A percentile compares a stretch with the other conserved stretches of the same genome.
These are phyloP conservation scores for Onychomys torridus DNA, from an alignment of 2,797 vertebrate genomes.

Conservation along the genomic window DNA sequence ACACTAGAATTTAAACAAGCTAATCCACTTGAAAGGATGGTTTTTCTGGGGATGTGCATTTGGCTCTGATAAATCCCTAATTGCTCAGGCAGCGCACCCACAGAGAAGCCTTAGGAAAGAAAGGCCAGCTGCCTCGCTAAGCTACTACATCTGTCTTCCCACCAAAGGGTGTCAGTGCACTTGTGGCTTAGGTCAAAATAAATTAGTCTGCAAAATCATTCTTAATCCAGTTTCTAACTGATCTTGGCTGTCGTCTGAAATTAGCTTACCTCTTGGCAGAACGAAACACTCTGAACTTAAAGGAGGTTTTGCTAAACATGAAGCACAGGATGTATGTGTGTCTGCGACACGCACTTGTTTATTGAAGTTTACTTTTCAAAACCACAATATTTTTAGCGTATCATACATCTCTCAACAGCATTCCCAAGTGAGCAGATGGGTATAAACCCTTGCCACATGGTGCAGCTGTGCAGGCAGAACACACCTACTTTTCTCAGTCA, in stretches of 20 bases:
- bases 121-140: constrained; percentile 41
- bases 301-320: constrained; percentile 34
- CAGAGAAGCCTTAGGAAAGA: not conserved
- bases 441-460: not conserved
- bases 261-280: constrained; percentile 36
- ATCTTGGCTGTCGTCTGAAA: constrained; percentile 53
- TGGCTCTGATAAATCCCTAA: constrained; percentile 62
- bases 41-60: constrained; percentile 64
- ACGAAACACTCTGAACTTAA: constrained; percentile 18
- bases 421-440: not conserved
- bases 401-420: not conserved
- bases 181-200: constrained; percentile 45
- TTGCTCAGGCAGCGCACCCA: not conserved
- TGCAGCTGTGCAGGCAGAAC: not conserved
- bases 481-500: not conserved
- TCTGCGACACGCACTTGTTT: constrained; percentile 51
- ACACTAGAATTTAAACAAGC: constrained; percentile 81
- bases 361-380: constrained; percentile 57
- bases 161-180: constrained; percentile 20
- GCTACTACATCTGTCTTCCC: constrained; percentile 39
- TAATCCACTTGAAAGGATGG: constrained; percentile 50
- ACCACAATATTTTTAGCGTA: constrained; percentile 45
- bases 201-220: constrained; percentile 38
- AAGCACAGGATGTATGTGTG: not conserved
- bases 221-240: constrained; percentile 32